Base-by-base conservation (phyloP, 2,113 vertebrate genomes). In the Sterrhoptilus dennistouni region DNA sequence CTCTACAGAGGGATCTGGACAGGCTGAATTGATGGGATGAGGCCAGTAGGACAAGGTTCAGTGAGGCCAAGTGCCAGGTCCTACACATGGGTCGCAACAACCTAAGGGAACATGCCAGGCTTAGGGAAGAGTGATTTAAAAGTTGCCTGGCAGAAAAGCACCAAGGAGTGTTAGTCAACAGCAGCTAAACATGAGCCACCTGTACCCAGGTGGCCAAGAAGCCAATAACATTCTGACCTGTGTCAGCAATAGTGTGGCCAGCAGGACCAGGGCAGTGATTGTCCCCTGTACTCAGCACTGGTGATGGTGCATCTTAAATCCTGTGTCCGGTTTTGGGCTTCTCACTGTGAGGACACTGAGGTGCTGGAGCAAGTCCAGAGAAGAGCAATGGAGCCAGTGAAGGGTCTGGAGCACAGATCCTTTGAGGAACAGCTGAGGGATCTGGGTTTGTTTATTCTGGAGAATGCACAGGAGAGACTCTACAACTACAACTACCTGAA, bases 401-500 rank as follows among this genome's bases (percentile, higher is more conserved):
- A 61, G 19, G 47, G 25, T 36, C 27, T 69, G 40, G 54, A 74
- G 31, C 61, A 42, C 11, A 59, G 18, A 31, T 71, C 45, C 61
- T 72, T 12, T 23, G 25, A 65, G 20, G 20, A 72, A 4, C 19
- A 6, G 24, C 61, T 75, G 35, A n/a, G 27, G 27, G 7, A 28
- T 7, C 22, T 74, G 59, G 16, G 5, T 16, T 36, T 14, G 44
- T 45, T 78, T 79, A 23, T 12, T 47, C n/a, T 54, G 42, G 4
- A 49, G 12, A 11, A 36, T 52, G 40, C 6, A 2, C 7, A 36
- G 11, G 25, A 8, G 27, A 61, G 31, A 28, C 23, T 11, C 68
- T 44, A 11, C 1, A 4, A 0, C 17, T 49, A 7, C 7, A 68
- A 2, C 23, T 29, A 5, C 9, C 23, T 63, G 33, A 50, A 69